Evolutionary conservation across 2,888 invertebrate species (phyloP).

Genomic region (Cephus pulcher): DNA sequence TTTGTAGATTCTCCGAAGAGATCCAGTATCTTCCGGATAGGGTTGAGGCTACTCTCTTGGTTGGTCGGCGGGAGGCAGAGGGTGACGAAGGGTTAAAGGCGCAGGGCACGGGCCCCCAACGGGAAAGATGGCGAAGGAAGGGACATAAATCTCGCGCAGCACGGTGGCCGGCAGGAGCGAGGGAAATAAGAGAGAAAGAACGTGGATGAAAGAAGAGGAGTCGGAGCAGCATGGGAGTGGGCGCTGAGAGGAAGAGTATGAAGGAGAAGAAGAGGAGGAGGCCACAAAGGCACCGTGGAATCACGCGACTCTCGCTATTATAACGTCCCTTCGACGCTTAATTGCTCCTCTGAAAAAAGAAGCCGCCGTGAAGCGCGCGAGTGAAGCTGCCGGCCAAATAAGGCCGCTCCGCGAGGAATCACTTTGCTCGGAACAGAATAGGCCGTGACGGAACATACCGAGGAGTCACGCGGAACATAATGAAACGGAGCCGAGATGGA

Average conservation of each 20-base stretch:
- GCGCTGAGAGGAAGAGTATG: not conserved
- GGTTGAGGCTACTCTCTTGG: not conserved
- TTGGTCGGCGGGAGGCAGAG: not conserved
- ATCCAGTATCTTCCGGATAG: not conserved
- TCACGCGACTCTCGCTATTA: conserved; percentile 24
- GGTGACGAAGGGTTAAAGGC: not conserved
- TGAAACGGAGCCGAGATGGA: not conserved
- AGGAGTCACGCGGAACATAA: not conserved
- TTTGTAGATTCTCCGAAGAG: not conserved
- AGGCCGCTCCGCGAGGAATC: conserved; percentile 8
- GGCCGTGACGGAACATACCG: not conserved
- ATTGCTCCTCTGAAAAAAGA: conserved; percentile 21
- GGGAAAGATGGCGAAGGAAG: conserved; percentile 7
- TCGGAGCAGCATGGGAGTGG: not conserved
- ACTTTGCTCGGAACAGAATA: not conserved
- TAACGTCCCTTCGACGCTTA: conserved; percentile 23
- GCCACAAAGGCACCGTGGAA: conserved; percentile 23
- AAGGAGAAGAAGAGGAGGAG: conserved; percentile 4
- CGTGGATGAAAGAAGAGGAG: not conserved
- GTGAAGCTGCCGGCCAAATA: conserved; percentile 22
- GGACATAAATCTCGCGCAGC: conserved; percentile 9
- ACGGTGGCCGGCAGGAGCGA: conserved; percentile 14
- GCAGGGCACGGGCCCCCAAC: not conserved
- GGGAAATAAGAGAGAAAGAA: conserved; percentile 1
- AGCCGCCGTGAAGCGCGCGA: conserved; percentile 19